Conservation (phyloP, 2,888 invertebrate species). For the Chrysolina americana region DNA sequence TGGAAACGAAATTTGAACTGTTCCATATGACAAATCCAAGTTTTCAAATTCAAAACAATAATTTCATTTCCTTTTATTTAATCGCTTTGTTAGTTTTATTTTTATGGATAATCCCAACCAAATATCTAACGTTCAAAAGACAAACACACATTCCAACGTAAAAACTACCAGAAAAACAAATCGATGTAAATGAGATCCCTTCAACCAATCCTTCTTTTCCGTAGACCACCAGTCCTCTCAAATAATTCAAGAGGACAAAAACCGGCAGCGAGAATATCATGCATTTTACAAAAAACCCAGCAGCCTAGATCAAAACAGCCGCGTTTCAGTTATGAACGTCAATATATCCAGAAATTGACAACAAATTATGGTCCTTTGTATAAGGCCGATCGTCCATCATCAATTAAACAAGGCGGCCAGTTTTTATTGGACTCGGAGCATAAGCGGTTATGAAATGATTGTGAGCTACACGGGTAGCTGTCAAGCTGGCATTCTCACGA, state of each 20-base stretch:
- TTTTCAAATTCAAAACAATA: no score
- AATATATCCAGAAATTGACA: constrained; percentile 70
- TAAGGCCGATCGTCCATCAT: constrained; percentile 68
- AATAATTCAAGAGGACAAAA: constrained; percentile 45
- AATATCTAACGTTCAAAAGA: no score
- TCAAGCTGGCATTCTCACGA: constrained; percentile 58
- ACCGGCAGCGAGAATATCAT: constrained; percentile 34
- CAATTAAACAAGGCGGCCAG: constrained; percentile 66
- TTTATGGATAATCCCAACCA: no score
- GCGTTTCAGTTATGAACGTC: constrained; percentile 68
- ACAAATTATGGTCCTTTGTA: constrained; percentile 71
- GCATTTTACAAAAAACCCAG: constrained; percentile 43
- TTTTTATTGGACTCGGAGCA: constrained; percentile 59
- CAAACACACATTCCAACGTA: no score
- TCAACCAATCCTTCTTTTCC: constrained; percentile 35
- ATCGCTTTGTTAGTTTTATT: no score
- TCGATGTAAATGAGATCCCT: constrained; percentile 28
- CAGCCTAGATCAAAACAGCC: constrained; percentile 60
- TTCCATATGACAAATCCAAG: no score
- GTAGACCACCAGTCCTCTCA: constrained; percentile 44
- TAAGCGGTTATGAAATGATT: constrained; percentile 64
- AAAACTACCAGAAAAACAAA: no score
- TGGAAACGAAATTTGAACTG: no score
- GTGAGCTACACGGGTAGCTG: constrained; percentile 60
- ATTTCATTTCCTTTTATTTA: no score